Evolutionary conservation across 2,888 invertebrate genomes (phyloP), one percentile per base, ranked within the genome.

Genomic region (Netelia fuscicornis): DNA sequence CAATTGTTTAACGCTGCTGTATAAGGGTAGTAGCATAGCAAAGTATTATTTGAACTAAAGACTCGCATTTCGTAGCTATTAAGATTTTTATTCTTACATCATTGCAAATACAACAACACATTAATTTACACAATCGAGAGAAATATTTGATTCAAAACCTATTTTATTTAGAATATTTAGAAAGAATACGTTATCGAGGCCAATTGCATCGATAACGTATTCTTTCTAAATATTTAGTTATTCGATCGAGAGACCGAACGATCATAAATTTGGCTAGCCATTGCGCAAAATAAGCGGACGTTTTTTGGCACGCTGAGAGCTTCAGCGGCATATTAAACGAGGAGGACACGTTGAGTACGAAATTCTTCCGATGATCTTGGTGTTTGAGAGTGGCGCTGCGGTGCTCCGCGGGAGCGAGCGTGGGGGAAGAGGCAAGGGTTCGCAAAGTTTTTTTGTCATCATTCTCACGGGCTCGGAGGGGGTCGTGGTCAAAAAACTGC

Each of bases 401-500:
- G 48, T 48, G 48, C 48, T 48, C 83, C 83, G 58, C 58, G 37
- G 54, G 71, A 76, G 68, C 64, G 74, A 52, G 67, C 11, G 71
- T 58, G 56, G 78, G 62, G 67, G 56, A 37, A 44, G 68, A 68
- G 77, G 76, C 67, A 81, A 74, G 84, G 81, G 82, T 81, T 84
- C 65, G 68, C 60, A 37, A 65, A 83, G 60, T 70, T 86, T 87
- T 87, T 88, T 88, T 87, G 74, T 86, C 83, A 67, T 90, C 89
- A 89, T 91, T 89, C 88, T 89, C 88, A 88, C 88, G 90, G 87
- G 89, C 87, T 88, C 88, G 89, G 89, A 90, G 89, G 88, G 89
- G 88, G 88, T 85, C 85, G 86, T 88, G 89, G 88, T 89, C 89
- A 89, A 92, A 92, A 92, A 92, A 89, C 84, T 83, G 80, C 83